Percentiles rank a stretch among this genome's conserved stretches.
Evolutionary conservation across 2,113 vertebrate species (phyloP).

Genomic region (Erythrocebus patas): DNA sequence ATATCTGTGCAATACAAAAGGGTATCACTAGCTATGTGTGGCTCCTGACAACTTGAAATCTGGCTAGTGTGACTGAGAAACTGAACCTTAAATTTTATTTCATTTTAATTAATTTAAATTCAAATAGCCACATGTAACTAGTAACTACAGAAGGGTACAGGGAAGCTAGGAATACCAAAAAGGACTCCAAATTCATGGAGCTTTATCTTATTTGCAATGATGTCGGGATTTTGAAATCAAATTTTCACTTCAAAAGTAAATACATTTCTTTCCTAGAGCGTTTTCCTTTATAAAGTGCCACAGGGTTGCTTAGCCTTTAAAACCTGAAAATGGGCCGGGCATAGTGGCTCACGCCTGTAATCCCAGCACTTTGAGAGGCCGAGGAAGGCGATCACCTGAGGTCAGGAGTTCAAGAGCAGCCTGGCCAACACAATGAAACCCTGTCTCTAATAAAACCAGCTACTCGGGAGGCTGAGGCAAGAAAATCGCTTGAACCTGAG

Average conservation of each 20-base stretch:
- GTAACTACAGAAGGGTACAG: neutral
- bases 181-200: neutral
- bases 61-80: neutral
- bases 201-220: neutral
- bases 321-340: neutral
- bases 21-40: neutral
- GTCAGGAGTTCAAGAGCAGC: no score
- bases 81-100: neutral
- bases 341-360: no score
- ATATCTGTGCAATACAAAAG: fast-evolving
- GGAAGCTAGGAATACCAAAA: neutral
- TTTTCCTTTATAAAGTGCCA: neutral
- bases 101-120: neutral
- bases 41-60: neutral
- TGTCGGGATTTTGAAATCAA: neutral
- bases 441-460: no score
- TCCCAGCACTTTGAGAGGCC: no score
- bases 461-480: no score
- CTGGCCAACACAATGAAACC: no score
- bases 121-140: neutral
- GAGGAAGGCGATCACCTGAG: no score
- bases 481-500: no score
- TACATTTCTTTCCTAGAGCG: neutral
- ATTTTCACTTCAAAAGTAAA: neutral
- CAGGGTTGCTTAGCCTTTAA: neutral